Conservation (phyloP, 1,140 invertebrate species). For the Drosophila sulfurigaster region DNA sequence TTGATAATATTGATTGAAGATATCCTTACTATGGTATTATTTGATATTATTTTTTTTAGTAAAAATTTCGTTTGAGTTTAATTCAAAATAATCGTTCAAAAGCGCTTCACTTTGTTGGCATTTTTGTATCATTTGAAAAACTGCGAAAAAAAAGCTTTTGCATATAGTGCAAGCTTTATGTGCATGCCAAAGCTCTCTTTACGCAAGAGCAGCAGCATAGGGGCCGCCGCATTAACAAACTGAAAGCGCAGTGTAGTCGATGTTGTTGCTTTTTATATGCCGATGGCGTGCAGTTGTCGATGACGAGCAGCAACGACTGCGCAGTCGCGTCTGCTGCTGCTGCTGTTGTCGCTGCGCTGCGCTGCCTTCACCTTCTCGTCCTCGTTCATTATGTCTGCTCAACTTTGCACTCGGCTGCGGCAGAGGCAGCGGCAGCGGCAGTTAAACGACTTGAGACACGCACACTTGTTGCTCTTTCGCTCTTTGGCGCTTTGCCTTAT, state of each 20-base stretch:
- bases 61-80: too few relatives aligned
- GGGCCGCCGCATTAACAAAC: slow-evolving; percentile 23
- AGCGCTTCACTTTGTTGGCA: background rate
- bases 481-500: slow-evolving; percentile 53
- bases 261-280: slow-evolving; percentile 63
- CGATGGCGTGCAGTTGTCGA: slow-evolving; percentile 70
- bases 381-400: slow-evolving; percentile 64
- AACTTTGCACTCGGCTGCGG: slow-evolving; percentile 72
- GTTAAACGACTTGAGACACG: slow-evolving; percentile 81
- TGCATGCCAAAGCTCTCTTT: slow-evolving; percentile 22
- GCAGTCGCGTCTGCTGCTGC: slow-evolving; percentile 43
- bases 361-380: slow-evolving; percentile 16
- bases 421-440: slow-evolving; percentile 46
- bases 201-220: slow-evolving; percentile 13
- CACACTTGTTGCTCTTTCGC: slow-evolving; percentile 77
- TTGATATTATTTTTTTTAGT: too few relatives aligned
- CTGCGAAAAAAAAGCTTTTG: background rate
- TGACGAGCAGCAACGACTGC: slow-evolving; percentile 57
- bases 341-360: slow-evolving; percentile 8
- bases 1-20: too few relatives aligned
- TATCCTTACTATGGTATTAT: too few relatives aligned
- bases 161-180: background rate
- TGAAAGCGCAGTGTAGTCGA: slow-evolving; percentile 32
- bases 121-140: background rate
- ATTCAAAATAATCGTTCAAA: too few relatives aligned